Evolutionary conservation across 2,113 vertebrate genomes (phyloP).

Genomic region (Bucco capensis): DNA sequence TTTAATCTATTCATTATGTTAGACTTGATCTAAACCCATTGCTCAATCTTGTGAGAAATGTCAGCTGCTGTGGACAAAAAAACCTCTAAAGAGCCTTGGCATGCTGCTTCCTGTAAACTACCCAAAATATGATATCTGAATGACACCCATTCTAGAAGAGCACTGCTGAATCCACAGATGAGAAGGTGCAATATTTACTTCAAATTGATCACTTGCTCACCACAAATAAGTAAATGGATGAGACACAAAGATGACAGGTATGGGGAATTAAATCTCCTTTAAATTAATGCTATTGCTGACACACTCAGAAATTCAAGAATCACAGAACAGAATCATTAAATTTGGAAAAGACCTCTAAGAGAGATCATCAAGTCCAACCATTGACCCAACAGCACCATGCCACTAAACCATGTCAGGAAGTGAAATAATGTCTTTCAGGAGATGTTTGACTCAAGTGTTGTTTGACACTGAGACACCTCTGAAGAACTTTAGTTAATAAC

Average conservation of each 20-base stretch:
- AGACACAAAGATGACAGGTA: not conserved
- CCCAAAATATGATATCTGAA: not conserved
- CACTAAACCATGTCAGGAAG: too few species aligned
- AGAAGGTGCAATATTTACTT: not conserved
- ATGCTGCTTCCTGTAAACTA: rapidly evolving
- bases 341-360: too few species aligned
- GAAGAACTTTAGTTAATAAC: not conserved
- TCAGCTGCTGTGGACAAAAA: not conserved
- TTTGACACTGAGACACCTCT: not conserved
- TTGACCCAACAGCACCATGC: too few species aligned
- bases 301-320: not conserved
- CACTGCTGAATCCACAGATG: not conserved
- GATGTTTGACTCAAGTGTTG: not conserved
- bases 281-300: not conserved
- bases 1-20: not conserved
- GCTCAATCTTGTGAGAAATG: not conserved
- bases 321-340: not conserved
- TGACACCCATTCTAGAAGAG: not conserved
- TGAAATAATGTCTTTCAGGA: not conserved
- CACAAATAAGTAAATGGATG: not conserved
- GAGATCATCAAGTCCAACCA: too few species aligned
- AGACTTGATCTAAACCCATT: not conserved
- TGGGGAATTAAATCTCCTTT: not conserved
- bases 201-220: not conserved
- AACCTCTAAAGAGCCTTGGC: not conserved